Conservation (phyloP, 2,888 invertebrate genomes). For the Patella ulyssiponensis region DNA sequence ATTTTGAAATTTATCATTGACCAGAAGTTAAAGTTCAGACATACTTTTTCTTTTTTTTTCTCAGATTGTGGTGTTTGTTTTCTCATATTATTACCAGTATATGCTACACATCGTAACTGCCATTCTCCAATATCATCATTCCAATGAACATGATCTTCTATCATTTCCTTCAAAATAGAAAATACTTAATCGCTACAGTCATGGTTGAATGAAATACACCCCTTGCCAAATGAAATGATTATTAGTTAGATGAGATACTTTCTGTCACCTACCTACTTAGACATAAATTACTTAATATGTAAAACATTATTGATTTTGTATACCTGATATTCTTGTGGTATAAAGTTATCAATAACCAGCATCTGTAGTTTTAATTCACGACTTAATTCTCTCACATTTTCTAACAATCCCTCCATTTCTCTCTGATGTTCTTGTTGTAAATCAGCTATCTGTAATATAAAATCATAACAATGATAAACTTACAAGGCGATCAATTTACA, state of each 20-base stretch:
- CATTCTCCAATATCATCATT: conserved; percentile 99
- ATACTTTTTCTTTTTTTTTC: conserved; percentile 69
- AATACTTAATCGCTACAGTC: too few species aligned
- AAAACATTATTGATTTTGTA: neutral
- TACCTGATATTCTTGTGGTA: conserved; percentile 93
- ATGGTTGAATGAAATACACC: too few species aligned
- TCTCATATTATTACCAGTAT: conserved; percentile 98
- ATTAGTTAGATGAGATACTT: too few species aligned
- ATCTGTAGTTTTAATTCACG: conserved; percentile 93
- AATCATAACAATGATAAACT: too few species aligned
- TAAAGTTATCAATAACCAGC: conserved; percentile 90
- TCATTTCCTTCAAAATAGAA: conserved; percentile 78
- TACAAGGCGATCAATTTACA: too few species aligned
- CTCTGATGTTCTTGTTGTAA: conserved; percentile 92
- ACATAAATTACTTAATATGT: neutral
- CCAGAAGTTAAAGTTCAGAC: neutral
- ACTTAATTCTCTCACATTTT: conserved; percentile 90
- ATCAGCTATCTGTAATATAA: conserved; percentile 73
- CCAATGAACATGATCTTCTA: conserved; percentile 93
- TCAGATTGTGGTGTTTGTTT: conserved; percentile 74
- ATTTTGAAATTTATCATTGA: too few species aligned
- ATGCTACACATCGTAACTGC: conserved; percentile 97
- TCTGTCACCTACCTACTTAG: neutral
- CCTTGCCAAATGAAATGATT: too few species aligned
- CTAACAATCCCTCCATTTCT: conserved; percentile 95